phyloP scores from a whole-genome alignment of 2,113 vertebrate genomes.

The Tetraodon nigroviridis region DNA sequence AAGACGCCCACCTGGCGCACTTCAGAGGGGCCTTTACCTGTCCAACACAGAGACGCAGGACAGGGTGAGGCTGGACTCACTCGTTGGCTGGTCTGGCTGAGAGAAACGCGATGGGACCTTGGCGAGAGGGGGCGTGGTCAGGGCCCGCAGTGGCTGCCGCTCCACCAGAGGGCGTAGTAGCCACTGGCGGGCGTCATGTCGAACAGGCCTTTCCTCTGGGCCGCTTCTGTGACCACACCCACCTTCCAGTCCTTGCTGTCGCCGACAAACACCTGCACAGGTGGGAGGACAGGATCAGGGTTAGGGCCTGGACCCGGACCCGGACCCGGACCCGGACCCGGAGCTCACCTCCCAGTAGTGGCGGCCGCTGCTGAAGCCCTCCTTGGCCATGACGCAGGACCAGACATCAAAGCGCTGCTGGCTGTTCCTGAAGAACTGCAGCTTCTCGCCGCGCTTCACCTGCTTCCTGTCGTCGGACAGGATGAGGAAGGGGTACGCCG shows the following conservation, averaged over 20 bases:
- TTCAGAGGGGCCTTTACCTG: conserved; percentile 61
- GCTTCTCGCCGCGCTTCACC: conserved; percentile 72
- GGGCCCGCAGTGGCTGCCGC: conserved; percentile 59
- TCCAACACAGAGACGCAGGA: background rate
- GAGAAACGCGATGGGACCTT: conserved; percentile 42
- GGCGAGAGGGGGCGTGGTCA: conserved; percentile 58
- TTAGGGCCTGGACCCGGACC: no score
- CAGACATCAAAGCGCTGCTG: conserved; percentile 72
- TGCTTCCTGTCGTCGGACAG: conserved; percentile 73
- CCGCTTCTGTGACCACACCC: conserved; percentile 66
- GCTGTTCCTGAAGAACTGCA: conserved; percentile 72
- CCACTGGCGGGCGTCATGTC: conserved; percentile 70
- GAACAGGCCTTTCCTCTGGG: conserved; percentile 74
- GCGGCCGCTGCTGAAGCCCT: conserved; percentile 59
- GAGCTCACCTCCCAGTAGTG: conserved; percentile 77
- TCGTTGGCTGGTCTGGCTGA: background rate
- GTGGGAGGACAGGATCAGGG: conserved; percentile 1
- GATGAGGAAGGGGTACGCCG: conserved; percentile 75
- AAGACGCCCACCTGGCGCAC: conserved; percentile 69
- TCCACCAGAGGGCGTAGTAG: conserved; percentile 75
- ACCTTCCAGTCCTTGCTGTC: conserved; percentile 76
- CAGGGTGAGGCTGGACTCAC: background rate
- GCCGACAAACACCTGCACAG: conserved; percentile 66
- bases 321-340: background rate
- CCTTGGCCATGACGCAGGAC: conserved; percentile 70